These are phyloP conservation scores for Pristis pectinata DNA, from an alignment of 2,797 vertebrate genomes.

Conservation along the genomic window DNA sequence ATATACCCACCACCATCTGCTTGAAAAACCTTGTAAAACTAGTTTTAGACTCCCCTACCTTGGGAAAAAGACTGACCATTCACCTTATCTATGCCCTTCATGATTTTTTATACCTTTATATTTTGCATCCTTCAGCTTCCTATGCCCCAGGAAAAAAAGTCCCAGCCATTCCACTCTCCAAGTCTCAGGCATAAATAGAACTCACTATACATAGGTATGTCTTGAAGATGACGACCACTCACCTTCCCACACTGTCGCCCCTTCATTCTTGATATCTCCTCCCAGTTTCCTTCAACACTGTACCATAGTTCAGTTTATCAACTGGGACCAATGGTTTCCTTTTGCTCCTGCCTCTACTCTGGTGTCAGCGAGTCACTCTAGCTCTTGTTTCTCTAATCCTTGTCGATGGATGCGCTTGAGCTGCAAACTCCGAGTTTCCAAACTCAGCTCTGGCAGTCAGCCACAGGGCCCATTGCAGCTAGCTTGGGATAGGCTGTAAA, in stretches of 20 bases:
- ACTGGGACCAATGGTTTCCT: background rate
- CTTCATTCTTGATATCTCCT: background rate
- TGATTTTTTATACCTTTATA: no score
- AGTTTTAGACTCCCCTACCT: no score
- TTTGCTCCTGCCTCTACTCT: background rate
- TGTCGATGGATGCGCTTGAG: background rate
- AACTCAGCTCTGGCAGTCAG: background rate
- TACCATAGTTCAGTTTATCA: background rate
- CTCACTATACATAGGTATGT: no score
- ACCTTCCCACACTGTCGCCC: background rate
- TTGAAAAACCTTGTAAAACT: no score
- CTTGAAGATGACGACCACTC: background rate
- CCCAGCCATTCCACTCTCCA: no score
- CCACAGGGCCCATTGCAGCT: background rate
- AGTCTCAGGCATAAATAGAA: background rate
- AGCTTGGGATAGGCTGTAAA: background rate
- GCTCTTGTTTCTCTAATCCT: background rate
- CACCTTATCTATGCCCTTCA: no score
- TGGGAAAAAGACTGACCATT: no score
- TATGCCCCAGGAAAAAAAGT: no score
- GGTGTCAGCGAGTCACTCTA: background rate
- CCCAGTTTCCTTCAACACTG: background rate
- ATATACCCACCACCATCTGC: no score
- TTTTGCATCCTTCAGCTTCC: no score
- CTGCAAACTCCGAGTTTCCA: background rate